phyloP scores from a whole-genome alignment of 2,888 invertebrate genomes.

The Trachelus iudaicus region DNA sequence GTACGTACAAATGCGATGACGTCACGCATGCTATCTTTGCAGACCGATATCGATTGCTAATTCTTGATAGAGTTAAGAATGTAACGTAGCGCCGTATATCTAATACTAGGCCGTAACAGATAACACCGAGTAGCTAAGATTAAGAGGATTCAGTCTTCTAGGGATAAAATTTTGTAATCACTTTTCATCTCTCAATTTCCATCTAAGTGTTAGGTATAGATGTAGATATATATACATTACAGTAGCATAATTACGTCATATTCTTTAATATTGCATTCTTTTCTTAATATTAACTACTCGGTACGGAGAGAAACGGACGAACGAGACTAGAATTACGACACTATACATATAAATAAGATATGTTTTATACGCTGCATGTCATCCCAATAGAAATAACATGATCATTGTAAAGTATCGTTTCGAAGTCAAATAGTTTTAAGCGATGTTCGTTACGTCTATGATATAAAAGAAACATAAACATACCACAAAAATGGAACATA shows the following conservation, averaged over 20 bases:
- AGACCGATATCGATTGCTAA: slow-evolving; percentile 49
- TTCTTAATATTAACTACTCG: too few species aligned
- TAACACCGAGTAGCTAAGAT: not conserved
- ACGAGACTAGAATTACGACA: slow-evolving; percentile 6
- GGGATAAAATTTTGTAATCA: too few species aligned
- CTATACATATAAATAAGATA: slow-evolving; percentile 50
- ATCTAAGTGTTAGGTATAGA: slow-evolving; percentile 27
- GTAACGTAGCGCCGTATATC: slow-evolving; percentile 42
- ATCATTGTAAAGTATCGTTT: slow-evolving; percentile 48
- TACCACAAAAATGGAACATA: too few species aligned
- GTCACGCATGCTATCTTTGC: slow-evolving; percentile 20
- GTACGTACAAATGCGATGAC: slow-evolving; percentile 33
- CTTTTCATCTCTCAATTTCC: too few species aligned
- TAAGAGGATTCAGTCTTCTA: too few species aligned
- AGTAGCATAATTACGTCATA: slow-evolving; percentile 1
- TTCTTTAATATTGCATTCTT: too few species aligned
- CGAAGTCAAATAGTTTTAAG: slow-evolving; percentile 39
- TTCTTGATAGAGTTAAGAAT: slow-evolving; percentile 49
- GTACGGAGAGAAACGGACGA: too few species aligned
- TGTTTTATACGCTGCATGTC: slow-evolving; percentile 65
- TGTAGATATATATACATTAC: slow-evolving; percentile 21
- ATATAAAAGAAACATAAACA: slow-evolving; percentile 14
- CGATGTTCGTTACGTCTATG: slow-evolving; percentile 42
- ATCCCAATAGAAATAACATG: slow-evolving; percentile 52
- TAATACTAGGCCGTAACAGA: slow-evolving; percentile 14